Evolutionary conservation across 2,888 invertebrate species (phyloP).

Genomic region (Acrobasis repandana): DNA sequence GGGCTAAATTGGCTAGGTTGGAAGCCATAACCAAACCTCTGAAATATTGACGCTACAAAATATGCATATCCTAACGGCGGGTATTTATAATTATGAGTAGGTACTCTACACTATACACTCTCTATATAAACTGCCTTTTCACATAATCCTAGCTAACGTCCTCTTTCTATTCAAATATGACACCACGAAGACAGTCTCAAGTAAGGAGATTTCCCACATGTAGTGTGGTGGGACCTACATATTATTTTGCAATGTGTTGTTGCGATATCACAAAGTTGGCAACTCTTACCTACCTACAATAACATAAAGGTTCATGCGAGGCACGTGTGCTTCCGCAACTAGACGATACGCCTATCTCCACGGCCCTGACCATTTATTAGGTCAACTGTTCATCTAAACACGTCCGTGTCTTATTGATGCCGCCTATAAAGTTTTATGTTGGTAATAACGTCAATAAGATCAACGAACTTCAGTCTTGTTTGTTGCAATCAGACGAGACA

Average conservation of each 20-base stretch:
- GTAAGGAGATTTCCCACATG: background rate
- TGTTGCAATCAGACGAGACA: background rate
- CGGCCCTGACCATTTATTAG: slow-evolving; percentile 44
- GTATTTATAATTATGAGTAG: too few species aligned
- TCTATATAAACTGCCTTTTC: too few species aligned
- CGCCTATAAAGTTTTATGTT: slow-evolving; percentile 14
- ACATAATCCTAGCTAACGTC: too few species aligned
- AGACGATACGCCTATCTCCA: slow-evolving; percentile 39
- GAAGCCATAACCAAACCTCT: too few species aligned
- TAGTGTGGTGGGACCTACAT: background rate
- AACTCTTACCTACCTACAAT: background rate
- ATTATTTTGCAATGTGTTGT: background rate
- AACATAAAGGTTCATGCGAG: background rate
- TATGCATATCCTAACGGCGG: too few species aligned
- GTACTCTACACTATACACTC: too few species aligned
- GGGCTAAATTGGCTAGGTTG: too few species aligned
- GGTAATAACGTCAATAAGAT: slow-evolving; percentile 10
- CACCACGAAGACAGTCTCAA: background rate
- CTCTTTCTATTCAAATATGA: too few species aligned
- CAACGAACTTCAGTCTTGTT: slow-evolving; percentile 9
- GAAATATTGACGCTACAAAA: too few species aligned
- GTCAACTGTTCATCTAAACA: slow-evolving; percentile 42
- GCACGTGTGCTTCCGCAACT: slow-evolving; percentile 48
- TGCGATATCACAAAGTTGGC: slow-evolving; percentile 3
- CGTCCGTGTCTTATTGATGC: slow-evolving; percentile 30